Conservation (phyloP, 2,888 invertebrate species). For the Hyppa rectilinea region DNA sequence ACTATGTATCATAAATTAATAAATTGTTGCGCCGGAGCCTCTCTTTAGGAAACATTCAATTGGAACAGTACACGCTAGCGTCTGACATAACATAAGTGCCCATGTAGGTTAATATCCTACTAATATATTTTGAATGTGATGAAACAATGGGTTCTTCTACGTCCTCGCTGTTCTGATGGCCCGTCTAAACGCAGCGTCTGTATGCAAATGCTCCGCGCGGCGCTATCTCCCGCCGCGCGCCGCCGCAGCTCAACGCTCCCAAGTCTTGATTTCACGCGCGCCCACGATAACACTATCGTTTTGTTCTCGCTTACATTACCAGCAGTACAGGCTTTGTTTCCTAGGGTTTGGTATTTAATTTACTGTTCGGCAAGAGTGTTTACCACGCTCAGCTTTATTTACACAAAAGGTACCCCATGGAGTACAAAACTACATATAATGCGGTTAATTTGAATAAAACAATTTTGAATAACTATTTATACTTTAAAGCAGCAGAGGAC, state of each 20-base stretch:
- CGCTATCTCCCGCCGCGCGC: slow-evolving; percentile 54
- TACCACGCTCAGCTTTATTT: background rate
- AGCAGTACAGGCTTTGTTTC: slow-evolving; percentile 15
- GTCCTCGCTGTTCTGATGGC: slow-evolving; percentile 15
- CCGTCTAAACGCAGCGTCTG: slow-evolving; percentile 62
- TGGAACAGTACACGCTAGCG: too few relatives aligned
- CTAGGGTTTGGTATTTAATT: background rate
- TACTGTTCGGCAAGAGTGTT: background rate
- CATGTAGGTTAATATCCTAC: too few relatives aligned
- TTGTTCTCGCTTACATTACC: slow-evolving; percentile 45
- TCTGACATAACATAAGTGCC: too few relatives aligned
- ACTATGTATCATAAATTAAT: too few relatives aligned
- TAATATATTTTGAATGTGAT: too few relatives aligned
- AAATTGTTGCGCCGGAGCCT: too few relatives aligned
- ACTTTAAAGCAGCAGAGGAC: too few relatives aligned
- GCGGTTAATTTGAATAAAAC: too few relatives aligned
- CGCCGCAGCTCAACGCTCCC: slow-evolving; percentile 41
- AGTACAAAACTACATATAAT: too few relatives aligned
- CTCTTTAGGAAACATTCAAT: too few relatives aligned
- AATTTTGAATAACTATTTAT: too few relatives aligned
- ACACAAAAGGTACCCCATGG: too few relatives aligned
- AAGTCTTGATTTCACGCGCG: slow-evolving; percentile 55
- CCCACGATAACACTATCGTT: slow-evolving; percentile 51
- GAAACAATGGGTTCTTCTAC: background rate
- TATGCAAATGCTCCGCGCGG: slow-evolving; percentile 62